Percentiles rank a stretch among this genome's conserved stretches.
phyloP scores from a whole-genome alignment of 64 coral and sea anemone genomes.

The Catalaphyllia jardinei region DNA sequence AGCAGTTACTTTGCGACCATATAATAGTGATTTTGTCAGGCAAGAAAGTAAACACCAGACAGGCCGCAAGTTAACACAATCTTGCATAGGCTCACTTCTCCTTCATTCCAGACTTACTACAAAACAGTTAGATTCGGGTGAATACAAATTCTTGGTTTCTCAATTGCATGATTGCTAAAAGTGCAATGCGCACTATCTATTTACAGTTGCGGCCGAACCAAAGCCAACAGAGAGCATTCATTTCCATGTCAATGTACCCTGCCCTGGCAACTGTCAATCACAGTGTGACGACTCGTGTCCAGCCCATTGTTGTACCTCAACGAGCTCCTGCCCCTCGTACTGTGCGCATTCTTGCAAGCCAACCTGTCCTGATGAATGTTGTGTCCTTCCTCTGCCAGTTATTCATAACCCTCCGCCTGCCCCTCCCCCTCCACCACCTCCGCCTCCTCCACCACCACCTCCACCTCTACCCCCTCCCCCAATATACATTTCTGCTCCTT shows the following conservation, averaged over 20 bases:
- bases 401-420: background rate
- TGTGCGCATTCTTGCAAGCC: slow-evolving; percentile 50
- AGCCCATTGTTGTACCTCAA: slow-evolving; percentile 43
- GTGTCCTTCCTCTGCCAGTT: slow-evolving; percentile 20
- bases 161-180: slow-evolving; percentile 1
- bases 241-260: slow-evolving; percentile 34
- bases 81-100: background rate
- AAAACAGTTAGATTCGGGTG: too few relatives aligned
- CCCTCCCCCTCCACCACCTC: background rate
- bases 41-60: too few relatives aligned
- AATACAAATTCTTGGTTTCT: too few relatives aligned
- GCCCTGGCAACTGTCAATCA: slow-evolving; percentile 33
- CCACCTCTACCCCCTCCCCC: slow-evolving; percentile 1
- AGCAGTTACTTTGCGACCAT: too few relatives aligned
- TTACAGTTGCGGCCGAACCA: slow-evolving; percentile 16
- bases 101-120: background rate
- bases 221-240: slow-evolving; percentile 36
- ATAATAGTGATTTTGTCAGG: too few relatives aligned
- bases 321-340: background rate
- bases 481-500: background rate
- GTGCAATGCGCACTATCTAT: slow-evolving; percentile 10
- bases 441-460: background rate
- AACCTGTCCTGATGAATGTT: slow-evolving; percentile 56
- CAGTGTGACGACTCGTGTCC: slow-evolving; percentile 61
- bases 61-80: background rate